phyloP scores from a whole-genome alignment of 2,888 invertebrate genomes.

The Xiphydria camelus region DNA sequence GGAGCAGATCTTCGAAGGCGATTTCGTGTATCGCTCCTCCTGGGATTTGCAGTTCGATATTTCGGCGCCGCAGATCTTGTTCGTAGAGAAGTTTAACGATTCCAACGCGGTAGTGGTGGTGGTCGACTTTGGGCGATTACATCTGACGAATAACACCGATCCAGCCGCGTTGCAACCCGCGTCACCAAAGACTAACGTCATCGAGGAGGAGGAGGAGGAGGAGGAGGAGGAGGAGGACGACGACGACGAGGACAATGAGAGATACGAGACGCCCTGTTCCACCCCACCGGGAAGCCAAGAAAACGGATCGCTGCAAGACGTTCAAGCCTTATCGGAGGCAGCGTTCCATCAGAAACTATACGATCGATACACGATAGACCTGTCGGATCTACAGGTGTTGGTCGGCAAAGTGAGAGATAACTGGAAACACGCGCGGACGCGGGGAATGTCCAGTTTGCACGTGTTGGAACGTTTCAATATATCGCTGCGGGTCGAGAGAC shows the following conservation, averaged over 20 bases:
- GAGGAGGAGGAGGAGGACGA: constrained; percentile 22
- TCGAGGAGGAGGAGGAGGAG: constrained; percentile 29
- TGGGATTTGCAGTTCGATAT: constrained; percentile 92
- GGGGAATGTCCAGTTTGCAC: constrained; percentile 83
- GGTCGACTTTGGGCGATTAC: constrained; percentile 88
- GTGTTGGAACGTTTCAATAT: constrained; percentile 73
- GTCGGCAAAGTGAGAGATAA: constrained; percentile 87
- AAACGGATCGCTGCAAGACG: constrained; percentile 59
- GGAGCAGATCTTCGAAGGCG: constrained; percentile 72
- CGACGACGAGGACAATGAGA: constrained; percentile 51
- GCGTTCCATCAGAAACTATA: constrained; percentile 72
- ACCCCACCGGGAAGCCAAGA: constrained; percentile 82
- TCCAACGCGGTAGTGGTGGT: constrained; percentile 76
- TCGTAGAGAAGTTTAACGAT: constrained; percentile 80
- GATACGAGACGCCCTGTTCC: constrained; percentile 74
- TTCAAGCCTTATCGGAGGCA: constrained; percentile 60
- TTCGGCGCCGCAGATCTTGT: constrained; percentile 89
- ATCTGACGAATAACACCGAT: constrained; percentile 61
- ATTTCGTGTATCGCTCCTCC: constrained; percentile 67
- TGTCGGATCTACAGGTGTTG: constrained; percentile 67
- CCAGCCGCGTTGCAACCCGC: constrained; percentile 36
- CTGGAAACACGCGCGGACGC: constrained; percentile 85
- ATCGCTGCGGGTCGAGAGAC: constrained; percentile 72
- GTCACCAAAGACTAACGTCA: constrained; percentile 50
- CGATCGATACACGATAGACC: constrained; percentile 69